Evolutionary conservation across 2,113 vertebrate species (phyloP).

Genomic region (Lophius piscatorius): DNA sequence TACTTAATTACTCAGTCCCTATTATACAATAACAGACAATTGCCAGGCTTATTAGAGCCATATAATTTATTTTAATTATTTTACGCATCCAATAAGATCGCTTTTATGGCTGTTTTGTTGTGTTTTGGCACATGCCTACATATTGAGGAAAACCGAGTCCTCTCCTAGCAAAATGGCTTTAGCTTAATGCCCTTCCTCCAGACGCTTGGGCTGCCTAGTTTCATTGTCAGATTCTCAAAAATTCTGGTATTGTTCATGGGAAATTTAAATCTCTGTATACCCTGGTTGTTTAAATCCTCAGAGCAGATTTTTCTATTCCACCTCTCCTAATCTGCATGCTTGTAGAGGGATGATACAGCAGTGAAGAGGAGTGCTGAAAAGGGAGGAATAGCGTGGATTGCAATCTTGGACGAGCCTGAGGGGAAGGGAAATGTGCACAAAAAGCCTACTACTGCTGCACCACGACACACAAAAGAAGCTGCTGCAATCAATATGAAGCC

Average conservation of each 20-base stretch:
- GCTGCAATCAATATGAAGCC: slow-evolving; percentile 32
- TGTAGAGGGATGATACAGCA: slow-evolving; percentile 25
- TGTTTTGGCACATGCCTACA: slow-evolving; percentile 35
- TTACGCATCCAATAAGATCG: slow-evolving; percentile 47
- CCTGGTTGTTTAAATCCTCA: slow-evolving; percentile 41
- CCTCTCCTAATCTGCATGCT: slow-evolving; percentile 51
- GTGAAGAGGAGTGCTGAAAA: slow-evolving; percentile 20
- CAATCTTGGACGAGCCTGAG: slow-evolving; percentile 18
- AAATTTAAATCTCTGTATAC: slow-evolving; percentile 49
- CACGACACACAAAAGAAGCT: slow-evolving; percentile 16
- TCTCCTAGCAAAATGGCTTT: slow-evolving; percentile 37
- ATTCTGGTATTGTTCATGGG: slow-evolving; percentile 26
- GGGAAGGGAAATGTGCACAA: neutral
- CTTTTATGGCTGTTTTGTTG: slow-evolving; percentile 60
- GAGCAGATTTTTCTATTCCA: slow-evolving; percentile 33
- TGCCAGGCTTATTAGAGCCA: slow-evolving; percentile 55
- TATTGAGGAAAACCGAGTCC: slow-evolving; percentile 40
- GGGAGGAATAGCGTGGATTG: slow-evolving; percentile 41
- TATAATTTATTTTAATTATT: slow-evolving; percentile 59
- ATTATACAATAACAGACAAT: slow-evolving; percentile 60
- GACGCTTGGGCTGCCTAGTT: slow-evolving; percentile 29
- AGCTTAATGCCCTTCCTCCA: slow-evolving; percentile 27
- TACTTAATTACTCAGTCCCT: slow-evolving; percentile 63
- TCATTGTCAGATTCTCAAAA: slow-evolving; percentile 36
- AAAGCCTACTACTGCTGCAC: too few relatives aligned